These are phyloP conservation scores for Plagodis dolabraria DNA, from an alignment of 2,888 invertebrate species.

Conservation along the genomic window DNA sequence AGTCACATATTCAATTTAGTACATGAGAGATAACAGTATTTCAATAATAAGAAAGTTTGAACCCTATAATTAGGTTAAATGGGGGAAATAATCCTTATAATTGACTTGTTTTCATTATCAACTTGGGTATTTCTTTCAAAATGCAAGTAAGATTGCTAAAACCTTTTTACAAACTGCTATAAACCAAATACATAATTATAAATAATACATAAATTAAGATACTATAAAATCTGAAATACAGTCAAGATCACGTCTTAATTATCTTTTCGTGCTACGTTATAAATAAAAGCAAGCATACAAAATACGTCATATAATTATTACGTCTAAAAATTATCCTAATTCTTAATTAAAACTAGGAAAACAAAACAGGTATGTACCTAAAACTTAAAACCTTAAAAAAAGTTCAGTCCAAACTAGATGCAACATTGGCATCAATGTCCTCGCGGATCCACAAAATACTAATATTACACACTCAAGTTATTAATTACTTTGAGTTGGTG, in stretches of 20 bases:
- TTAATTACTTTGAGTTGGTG: neutral
- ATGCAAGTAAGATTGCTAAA: no score
- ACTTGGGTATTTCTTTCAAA: no score
- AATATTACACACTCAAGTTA: neutral
- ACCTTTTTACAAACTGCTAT: no score
- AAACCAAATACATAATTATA: no score
- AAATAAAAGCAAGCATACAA: constrained; percentile 41
- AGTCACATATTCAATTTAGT: no score
- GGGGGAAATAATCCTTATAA: no score
- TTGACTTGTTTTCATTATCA: no score
- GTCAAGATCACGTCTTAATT: constrained; percentile 26
- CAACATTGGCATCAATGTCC: constrained; percentile 24
- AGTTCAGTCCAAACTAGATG: constrained; percentile 56
- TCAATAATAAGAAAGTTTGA: no score
- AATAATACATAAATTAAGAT: neutral
- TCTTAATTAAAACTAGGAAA: constrained; percentile 58
- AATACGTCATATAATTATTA: constrained; percentile 55
- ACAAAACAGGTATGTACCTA: constrained; percentile 66
- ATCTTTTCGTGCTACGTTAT: constrained; percentile 27
- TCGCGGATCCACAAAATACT: neutral
- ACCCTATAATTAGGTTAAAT: no score
- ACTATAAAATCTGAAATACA: constrained; percentile 41
- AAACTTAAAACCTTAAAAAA: constrained; percentile 57
- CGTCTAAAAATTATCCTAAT: constrained; percentile 59
- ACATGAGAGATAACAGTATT: no score